Evolutionary conservation across 1,140 invertebrate species (phyloP).

Genomic region (Drosophila paulistorum): DNA sequence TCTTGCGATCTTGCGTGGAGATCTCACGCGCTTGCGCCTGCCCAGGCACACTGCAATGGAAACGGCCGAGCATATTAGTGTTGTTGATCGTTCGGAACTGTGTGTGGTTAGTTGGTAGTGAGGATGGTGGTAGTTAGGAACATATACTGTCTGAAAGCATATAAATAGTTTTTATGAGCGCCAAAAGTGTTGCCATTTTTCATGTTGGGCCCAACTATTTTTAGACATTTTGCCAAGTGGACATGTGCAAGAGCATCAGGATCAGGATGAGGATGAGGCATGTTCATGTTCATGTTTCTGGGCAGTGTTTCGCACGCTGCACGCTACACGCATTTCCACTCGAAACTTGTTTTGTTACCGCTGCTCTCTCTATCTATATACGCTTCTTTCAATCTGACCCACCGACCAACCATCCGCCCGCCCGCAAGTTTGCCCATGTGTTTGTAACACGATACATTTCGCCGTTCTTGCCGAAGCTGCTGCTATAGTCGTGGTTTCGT

Average conservation of each 20-base stretch:
- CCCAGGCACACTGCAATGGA: constrained; percentile 43
- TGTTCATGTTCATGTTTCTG: constrained; percentile 72
- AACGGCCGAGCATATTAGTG: constrained; percentile 64
- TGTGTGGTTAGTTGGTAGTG: not conserved
- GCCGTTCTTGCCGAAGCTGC: constrained; percentile 48
- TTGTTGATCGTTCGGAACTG: constrained; percentile 18
- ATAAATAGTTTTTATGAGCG: constrained; percentile 80
- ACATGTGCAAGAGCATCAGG: constrained; percentile 57
- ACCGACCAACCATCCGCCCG: not conserved
- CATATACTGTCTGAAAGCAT: constrained; percentile 38
- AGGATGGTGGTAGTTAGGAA: constrained; percentile 12
- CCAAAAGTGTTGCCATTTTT: constrained; percentile 80
- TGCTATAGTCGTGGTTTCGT: constrained; percentile 19
- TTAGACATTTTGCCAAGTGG: constrained; percentile 54
- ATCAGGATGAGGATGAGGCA: constrained; percentile 37
- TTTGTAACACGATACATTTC: constrained; percentile 81
- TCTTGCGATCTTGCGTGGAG: constrained; percentile 72
- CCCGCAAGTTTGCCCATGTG: constrained; percentile 62
- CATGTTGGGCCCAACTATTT: constrained; percentile 73
- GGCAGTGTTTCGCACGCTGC: constrained; percentile 76
- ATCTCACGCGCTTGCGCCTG: constrained; percentile 79
- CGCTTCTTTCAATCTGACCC: constrained; percentile 1
- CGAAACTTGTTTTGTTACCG: constrained; percentile 66
- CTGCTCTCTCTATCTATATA: not conserved
- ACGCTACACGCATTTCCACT: constrained; percentile 81